Conservation (phyloP, 1,140 invertebrate species). For the Drosophila ogumai region DNA sequence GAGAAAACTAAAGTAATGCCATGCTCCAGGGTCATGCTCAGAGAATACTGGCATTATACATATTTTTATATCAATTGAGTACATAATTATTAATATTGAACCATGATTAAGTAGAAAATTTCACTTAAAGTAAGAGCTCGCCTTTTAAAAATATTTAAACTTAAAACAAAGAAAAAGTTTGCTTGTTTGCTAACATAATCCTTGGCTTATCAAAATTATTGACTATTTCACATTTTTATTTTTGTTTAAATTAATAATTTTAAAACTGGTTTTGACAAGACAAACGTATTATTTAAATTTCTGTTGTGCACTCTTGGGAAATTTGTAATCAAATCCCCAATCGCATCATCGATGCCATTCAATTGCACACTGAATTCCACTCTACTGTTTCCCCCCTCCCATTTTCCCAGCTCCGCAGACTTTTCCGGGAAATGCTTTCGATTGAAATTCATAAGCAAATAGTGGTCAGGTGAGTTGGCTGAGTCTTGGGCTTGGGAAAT, state of each 20-base stretch:
- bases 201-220: not conserved
- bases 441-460: constrained; percentile 50
- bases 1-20: constrained; percentile 21
- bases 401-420: constrained; percentile 20
- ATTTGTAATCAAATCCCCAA: constrained; percentile 28
- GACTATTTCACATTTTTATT: not conserved
- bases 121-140: not conserved
- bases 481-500: constrained; percentile 30
- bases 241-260: not conserved
- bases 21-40: not conserved
- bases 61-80: not conserved
- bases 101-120: not conserved
- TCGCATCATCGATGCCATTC: constrained; percentile 54
- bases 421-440: constrained; percentile 49
- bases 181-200: not conserved
- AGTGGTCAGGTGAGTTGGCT: constrained; percentile 17
- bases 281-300: constrained; percentile 6
- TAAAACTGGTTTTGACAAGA: not conserved
- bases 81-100: not conserved
- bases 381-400: constrained; percentile 1
- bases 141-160: too few species aligned
- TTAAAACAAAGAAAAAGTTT: too few species aligned
- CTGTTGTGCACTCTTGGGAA: constrained; percentile 24
- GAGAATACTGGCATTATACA: not conserved
- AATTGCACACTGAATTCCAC: constrained; percentile 45